phyloP scores from a whole-genome alignment of 2,888 invertebrate species.

The Lysandra coridon region DNA sequence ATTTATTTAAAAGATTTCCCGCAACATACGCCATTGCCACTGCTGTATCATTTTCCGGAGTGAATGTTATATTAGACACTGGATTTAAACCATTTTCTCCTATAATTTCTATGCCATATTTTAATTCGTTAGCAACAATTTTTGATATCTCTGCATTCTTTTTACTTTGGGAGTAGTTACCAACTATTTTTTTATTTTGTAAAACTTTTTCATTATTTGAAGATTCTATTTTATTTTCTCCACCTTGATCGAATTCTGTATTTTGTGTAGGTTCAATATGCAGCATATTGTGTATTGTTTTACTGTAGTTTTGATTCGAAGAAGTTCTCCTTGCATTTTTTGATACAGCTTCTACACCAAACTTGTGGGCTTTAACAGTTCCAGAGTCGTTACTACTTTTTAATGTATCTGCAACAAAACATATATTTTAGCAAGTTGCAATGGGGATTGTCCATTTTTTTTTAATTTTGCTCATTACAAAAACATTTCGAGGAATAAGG shows the following conservation, averaged over 20 bases:
- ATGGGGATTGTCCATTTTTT: too few species aligned
- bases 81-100: slow-evolving; percentile 57
- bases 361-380: slow-evolving; percentile 56
- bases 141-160: slow-evolving; percentile 66
- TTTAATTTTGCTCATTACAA: too few species aligned
- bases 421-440: neutral
- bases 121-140: slow-evolving; percentile 65
- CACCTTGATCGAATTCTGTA: slow-evolving; percentile 52
- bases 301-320: slow-evolving; percentile 45
- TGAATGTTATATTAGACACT: slow-evolving; percentile 69
- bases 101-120: slow-evolving; percentile 59
- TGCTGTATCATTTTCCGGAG: slow-evolving; percentile 69
- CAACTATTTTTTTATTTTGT: slow-evolving; percentile 49
- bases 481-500: too few species aligned
- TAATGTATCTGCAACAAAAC: slow-evolving; percentile 58
- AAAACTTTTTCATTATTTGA: slow-evolving; percentile 48
- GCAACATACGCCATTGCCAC: slow-evolving; percentile 73
- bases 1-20: slow-evolving; percentile 67
- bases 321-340: slow-evolving; percentile 51
- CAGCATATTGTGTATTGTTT: slow-evolving; percentile 48
- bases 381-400: slow-evolving; percentile 56
- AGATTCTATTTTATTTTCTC: slow-evolving; percentile 66
- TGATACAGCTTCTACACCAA: slow-evolving; percentile 44
- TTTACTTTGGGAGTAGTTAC: slow-evolving; percentile 53
- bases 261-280: slow-evolving; percentile 61